phyloP scores from a whole-genome alignment of 2,797 vertebrate species.

The Mycteria americana region DNA sequence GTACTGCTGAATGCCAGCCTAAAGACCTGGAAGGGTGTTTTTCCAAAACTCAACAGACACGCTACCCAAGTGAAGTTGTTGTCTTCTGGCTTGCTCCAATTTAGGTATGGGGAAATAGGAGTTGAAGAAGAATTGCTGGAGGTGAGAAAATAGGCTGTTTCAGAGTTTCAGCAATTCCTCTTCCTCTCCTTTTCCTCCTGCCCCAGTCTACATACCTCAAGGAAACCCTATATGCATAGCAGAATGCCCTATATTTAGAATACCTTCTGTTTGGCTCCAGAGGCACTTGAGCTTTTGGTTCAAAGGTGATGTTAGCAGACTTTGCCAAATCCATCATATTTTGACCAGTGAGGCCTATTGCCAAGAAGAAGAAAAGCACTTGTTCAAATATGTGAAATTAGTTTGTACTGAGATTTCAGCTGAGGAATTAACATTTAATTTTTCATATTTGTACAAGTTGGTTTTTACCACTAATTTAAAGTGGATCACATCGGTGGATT shows the following conservation, averaged over 20 bases:
- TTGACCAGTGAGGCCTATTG: background rate
- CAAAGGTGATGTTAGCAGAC: background rate
- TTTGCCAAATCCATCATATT: background rate
- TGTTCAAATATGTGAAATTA: background rate
- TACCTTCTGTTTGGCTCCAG: background rate
- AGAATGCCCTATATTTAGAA: background rate
- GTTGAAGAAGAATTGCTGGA: background rate
- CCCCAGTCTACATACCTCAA: background rate
- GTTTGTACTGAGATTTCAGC: background rate
- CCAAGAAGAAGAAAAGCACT: background rate
- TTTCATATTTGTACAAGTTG: background rate
- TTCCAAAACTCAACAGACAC: background rate
- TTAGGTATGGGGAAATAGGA: background rate
- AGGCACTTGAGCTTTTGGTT: background rate
- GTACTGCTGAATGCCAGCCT: background rate
- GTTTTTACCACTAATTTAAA: background rate
- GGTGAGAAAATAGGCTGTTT: background rate
- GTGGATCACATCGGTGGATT: background rate
- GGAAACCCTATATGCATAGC: background rate
- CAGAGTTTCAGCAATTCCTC: background rate
- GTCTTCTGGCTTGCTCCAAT: background rate
- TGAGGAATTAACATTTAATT: background rate
- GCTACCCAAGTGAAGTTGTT: background rate
- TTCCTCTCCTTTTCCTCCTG: background rate
- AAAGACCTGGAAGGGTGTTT: background rate